phyloP scores from a whole-genome alignment of 2,888 invertebrate species.

The Tridacna gigas region DNA sequence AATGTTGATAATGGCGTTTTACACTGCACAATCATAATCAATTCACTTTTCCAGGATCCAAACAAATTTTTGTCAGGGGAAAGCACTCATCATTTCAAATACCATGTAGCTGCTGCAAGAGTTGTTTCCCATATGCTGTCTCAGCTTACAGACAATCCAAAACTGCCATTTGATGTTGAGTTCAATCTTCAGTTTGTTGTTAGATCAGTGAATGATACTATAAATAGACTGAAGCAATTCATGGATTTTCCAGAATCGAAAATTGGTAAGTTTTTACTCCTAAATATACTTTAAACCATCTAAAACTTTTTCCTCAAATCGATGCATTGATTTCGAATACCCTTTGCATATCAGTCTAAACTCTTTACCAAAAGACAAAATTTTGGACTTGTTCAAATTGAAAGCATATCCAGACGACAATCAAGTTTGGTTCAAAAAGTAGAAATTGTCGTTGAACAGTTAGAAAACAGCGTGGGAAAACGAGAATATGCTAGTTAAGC shows the following conservation, averaged over 20 bases:
- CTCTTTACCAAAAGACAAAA: no score
- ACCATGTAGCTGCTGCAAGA: conserved; percentile 43
- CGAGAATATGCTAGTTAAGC: no score
- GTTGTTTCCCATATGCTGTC: conserved; percentile 48
- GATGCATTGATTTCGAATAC: no score
- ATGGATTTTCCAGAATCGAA: conserved; percentile 6
- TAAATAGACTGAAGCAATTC: conserved; percentile 22
- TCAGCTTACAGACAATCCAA: conserved; percentile 28
- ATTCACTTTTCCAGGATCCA: conserved; percentile 2
- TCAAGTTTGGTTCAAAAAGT: no score
- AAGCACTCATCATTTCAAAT: conserved; percentile 20
- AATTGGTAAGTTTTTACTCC: conserved; percentile 5
- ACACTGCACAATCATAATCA: no score
- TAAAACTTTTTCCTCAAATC: no score
- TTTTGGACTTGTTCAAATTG: no score
- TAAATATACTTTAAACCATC: no score
- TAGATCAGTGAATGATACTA: not conserved
- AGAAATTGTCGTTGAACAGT: no score
- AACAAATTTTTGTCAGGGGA: conserved; percentile 27
- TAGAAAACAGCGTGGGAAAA: not conserved
- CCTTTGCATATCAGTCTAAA: no score
- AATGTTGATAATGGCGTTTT: no score
- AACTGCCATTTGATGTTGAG: conserved; percentile 32
- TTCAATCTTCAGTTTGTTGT: conserved; percentile 23
- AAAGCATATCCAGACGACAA: no score